Conservation (phyloP, 2,113 vertebrate species). For the Sinosuthora webbiana region DNA sequence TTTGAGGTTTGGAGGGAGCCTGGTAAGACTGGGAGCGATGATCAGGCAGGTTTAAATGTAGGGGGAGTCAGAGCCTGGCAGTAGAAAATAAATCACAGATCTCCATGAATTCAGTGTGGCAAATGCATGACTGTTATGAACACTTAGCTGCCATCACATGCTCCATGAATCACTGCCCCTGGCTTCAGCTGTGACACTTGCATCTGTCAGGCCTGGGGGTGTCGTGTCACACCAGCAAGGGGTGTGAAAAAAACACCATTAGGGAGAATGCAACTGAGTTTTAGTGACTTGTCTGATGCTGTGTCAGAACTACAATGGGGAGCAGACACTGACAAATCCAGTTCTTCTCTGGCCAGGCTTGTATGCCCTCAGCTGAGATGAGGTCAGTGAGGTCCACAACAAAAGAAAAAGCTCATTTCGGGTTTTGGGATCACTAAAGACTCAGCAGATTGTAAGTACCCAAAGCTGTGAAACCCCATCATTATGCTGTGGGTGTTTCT, state of each 20-base stretch:
- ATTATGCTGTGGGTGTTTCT: background rate
- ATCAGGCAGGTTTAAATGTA: background rate
- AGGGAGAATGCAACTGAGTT: background rate
- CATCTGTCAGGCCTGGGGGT: background rate
- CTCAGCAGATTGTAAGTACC: background rate
- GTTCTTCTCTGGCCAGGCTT: background rate
- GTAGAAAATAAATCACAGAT: background rate
- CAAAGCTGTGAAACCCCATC: background rate
- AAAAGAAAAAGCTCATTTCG: background rate
- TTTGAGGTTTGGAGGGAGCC: background rate
- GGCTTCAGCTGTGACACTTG: background rate
- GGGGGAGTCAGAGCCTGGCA: background rate
- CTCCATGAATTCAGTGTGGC: background rate
- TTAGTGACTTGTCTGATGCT: background rate
- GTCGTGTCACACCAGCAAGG: background rate
- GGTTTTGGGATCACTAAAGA: background rate
- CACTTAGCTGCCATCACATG: background rate
- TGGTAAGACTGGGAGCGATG: background rate
- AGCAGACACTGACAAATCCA: rapidly evolving
- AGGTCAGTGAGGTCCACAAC: background rate
- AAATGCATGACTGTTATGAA: background rate
- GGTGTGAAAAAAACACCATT: background rate
- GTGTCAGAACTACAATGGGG: background rate
- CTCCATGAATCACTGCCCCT: background rate
- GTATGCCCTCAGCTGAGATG: background rate